Base-by-base conservation (phyloP, 2,113 vertebrate genomes). In the Xyliphius kryptos region DNA sequence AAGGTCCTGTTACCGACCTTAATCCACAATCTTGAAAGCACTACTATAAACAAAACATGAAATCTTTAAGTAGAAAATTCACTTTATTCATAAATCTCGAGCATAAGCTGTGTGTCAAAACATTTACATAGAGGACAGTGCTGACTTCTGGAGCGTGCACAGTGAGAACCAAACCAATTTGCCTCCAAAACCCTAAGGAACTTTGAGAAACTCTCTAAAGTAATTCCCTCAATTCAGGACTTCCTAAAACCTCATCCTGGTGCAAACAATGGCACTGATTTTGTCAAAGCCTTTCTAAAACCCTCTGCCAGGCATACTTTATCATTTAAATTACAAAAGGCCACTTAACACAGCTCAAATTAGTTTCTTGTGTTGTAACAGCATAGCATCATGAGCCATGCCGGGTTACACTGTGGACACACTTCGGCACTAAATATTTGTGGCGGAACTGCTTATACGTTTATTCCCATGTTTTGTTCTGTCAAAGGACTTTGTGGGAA, bases 241-340 rank as follows among this genome's bases (percentile, higher is more conserved):
- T 78, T 67, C 80, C 80, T 81, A 74, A 82, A 81, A 83, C 79
- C 79, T 81, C 71, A 81, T 81, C 81, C 81, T 70, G 15, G 74
- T 73, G 79, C 72, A 84, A 87, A 88, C 84, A 88, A 86, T 83
- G 75, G 81, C 76, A 74, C 73, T 38, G 79, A n/a, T 80, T 85
- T 85, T 86, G 81, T 86, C 80, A 80, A 86, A 85, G 79, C 75
- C 79, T 80, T 78, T 84, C 80, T 80, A n/a, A 78, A 83, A 82
- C 84, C 80, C 83, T 79, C 80, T 84, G 83, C 83, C 85, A 86
- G 80, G 82, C 79, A 82, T 81, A 84, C 84, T 83, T 88, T 84
- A 86, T 81, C 79, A 87, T 84, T 87, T 86, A 80, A 86, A 87
- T 86, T 78, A 88, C 86, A 88, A 86, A 81, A 67, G 83, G 68